Evolutionary conservation across 37 sponge, comb jelly and placozoan species (phyloP).

Genomic region (Theonella swinhoei): DNA sequence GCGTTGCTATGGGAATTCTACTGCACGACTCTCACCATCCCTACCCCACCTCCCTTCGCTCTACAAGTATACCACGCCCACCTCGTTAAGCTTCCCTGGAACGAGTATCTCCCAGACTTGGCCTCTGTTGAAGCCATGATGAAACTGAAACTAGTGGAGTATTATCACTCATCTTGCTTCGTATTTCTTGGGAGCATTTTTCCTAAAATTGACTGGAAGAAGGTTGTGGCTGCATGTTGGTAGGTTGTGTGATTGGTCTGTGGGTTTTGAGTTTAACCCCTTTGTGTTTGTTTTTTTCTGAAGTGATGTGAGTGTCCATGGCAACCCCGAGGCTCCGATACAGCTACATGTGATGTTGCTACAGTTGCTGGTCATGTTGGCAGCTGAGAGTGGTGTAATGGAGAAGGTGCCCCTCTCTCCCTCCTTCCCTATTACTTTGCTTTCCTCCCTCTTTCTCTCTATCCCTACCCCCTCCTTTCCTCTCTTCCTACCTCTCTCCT

Average conservation of each 20-base stretch:
- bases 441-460: no score
- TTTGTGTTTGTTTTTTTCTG: neutral
- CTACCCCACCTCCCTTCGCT: conserved; percentile 42
- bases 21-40: conserved; percentile 38
- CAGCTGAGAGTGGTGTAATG: conserved; percentile 60
- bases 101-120: conserved; percentile 62
- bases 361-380: conserved; percentile 71
- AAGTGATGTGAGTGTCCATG: conserved; percentile 10
- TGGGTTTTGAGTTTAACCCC: neutral
- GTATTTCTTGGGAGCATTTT: conserved; percentile 71
- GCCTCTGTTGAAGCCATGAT: conserved; percentile 70
- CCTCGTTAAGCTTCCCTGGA: conserved; percentile 73
- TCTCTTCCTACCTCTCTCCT: neutral
- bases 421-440: neutral
- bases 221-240: conserved; percentile 30
- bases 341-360: conserved; percentile 61
- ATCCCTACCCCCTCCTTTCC: neutral
- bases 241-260: conserved; percentile 2
- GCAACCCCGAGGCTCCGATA: neutral
- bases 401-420: no score
- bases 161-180: conserved; percentile 22
- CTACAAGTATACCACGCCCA: conserved; percentile 63
- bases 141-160: conserved; percentile 41
- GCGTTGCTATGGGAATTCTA: conserved; percentile 65
- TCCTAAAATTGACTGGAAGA: conserved; percentile 62